phyloP scores from a whole-genome alignment of 2,888 invertebrate genomes.

The Siphlonurus alternatus region DNA sequence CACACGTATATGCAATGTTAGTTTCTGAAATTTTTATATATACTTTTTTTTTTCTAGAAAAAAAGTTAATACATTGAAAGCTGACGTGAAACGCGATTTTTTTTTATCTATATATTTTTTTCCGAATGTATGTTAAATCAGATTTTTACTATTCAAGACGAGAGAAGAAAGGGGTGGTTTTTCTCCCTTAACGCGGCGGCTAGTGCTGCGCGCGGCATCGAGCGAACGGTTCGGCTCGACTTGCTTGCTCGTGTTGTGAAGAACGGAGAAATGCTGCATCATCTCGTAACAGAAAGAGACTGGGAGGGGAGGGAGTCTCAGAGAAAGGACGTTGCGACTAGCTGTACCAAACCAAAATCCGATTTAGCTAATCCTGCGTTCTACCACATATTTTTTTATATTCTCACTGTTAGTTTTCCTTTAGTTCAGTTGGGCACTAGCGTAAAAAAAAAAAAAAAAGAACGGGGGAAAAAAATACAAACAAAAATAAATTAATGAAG shows the following conservation, averaged over 20 bases:
- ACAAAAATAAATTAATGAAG: too few relatives aligned
- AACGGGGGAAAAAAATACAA: too few relatives aligned
- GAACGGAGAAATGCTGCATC: neutral
- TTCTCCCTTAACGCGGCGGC: neutral
- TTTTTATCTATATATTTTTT: neutral
- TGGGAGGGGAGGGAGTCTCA: neutral
- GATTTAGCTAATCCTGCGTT: neutral
- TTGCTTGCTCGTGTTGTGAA: neutral
- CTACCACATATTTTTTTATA: too few relatives aligned
- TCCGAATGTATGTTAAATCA: neutral
- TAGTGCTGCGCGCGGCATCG: neutral
- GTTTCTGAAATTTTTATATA: too few relatives aligned
- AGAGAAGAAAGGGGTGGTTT: neutral
- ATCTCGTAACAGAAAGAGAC: neutral
- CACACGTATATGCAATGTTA: too few relatives aligned
- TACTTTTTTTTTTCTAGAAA: too few relatives aligned
- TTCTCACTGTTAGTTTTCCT: too few relatives aligned
- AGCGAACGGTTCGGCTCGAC: too few relatives aligned
- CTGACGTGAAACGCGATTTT: neutral
- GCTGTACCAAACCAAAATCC: neutral
- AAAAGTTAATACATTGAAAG: too few relatives aligned
- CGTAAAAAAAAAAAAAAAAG: too few relatives aligned
- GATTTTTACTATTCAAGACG: neutral
- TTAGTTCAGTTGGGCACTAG: too few relatives aligned
- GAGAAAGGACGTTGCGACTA: neutral